These are phyloP conservation scores for Parauchenoglanis ngamensis DNA, from an alignment of 2,797 vertebrate genomes.

Conservation along the genomic window DNA sequence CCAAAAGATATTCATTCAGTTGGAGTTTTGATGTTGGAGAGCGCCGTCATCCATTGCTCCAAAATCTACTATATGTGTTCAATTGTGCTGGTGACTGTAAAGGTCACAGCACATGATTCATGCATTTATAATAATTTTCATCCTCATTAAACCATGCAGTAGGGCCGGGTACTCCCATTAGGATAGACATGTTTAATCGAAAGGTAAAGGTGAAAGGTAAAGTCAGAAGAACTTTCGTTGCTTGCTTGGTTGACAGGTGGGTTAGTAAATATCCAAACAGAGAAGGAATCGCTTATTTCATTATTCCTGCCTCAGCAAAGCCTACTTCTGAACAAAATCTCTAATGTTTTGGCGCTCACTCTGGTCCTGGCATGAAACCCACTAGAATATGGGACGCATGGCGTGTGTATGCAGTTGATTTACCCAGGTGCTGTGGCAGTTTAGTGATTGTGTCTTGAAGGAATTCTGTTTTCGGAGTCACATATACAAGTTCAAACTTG, in stretches of 20 bases:
- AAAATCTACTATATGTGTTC: neutral
- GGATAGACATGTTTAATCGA: neutral
- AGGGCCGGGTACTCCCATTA: neutral
- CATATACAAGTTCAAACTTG: neutral
- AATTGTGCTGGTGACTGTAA: neutral
- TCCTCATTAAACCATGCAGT: neutral
- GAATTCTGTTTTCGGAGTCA: neutral
- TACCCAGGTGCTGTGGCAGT: neutral
- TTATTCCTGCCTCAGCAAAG: neutral
- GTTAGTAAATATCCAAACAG: neutral
- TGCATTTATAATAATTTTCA: neutral
- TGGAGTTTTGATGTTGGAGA: neutral
- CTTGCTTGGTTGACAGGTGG: neutral
- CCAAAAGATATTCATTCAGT: neutral
- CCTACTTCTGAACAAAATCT: constrained; percentile 8
- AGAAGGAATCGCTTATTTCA: neutral
- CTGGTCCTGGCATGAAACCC: constrained; percentile 8
- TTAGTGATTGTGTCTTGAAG: neutral
- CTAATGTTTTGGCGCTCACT: neutral
- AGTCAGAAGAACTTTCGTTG: neutral
- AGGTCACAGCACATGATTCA: neutral
- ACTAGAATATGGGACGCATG: neutral
- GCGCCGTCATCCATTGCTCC: neutral
- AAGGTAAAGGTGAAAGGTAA: neutral
- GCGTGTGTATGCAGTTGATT: neutral